Conservation (phyloP, 2,888 invertebrate species). For the Drosophila sordidula region DNA sequence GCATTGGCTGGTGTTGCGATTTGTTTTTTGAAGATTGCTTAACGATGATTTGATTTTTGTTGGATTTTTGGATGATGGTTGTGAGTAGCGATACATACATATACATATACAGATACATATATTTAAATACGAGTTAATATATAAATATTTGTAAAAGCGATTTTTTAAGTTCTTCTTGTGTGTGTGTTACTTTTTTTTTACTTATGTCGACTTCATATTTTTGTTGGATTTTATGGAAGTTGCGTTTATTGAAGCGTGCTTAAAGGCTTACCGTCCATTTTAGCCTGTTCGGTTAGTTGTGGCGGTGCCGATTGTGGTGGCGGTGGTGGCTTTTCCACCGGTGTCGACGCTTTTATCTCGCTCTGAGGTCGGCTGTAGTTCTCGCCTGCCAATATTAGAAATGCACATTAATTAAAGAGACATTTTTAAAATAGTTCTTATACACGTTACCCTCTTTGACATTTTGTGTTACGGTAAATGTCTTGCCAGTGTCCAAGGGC, state of each 20-base stretch:
- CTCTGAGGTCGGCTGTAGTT: slow-evolving; percentile 93
- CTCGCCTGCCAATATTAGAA: slow-evolving; percentile 87
- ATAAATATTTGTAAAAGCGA: slow-evolving; percentile 78
- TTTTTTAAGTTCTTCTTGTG: slow-evolving; percentile 29
- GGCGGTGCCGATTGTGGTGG: slow-evolving; percentile 90
- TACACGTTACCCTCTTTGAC: slow-evolving; percentile 89
- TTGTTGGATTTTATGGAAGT: slow-evolving; percentile 66
- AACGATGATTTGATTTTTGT: slow-evolving; percentile 69
- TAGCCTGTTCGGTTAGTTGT: slow-evolving; percentile 87
- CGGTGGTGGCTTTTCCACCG: slow-evolving; percentile 88
- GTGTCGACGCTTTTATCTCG: slow-evolving; percentile 92
- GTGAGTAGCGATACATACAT: slow-evolving; percentile 80
- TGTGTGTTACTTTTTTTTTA: slow-evolving; percentile 35
- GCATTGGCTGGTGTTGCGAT: slow-evolving; percentile 67
- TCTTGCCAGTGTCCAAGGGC: slow-evolving; percentile 96
- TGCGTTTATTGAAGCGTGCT: slow-evolving; percentile 83
- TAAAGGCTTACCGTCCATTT: slow-evolving; percentile 86
- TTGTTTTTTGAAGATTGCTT: slow-evolving; percentile 70
- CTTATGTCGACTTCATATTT: slow-evolving; percentile 73
- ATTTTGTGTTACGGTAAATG: slow-evolving; percentile 96
- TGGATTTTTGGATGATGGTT: slow-evolving; percentile 66
- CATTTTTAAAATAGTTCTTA: neutral
- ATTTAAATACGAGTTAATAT: slow-evolving; percentile 79
- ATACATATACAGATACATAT: slow-evolving; percentile 79
- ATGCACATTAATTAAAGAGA: neutral